Evolutionary conservation across 2,888 invertebrate species (phyloP).

Genomic region (Diarsia rubi): DNA sequence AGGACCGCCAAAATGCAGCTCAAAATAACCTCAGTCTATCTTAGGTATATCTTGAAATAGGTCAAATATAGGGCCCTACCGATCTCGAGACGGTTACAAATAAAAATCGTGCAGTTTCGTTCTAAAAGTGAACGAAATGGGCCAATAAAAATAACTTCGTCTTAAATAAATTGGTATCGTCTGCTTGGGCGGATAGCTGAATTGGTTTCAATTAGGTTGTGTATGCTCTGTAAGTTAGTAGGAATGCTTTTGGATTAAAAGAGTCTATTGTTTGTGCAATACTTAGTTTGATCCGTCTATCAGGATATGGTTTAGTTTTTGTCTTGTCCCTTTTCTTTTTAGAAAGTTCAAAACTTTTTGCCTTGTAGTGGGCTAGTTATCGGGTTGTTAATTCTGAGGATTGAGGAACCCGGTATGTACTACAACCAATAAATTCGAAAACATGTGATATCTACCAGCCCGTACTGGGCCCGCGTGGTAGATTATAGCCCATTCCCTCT

Average conservation of each 20-base stretch:
- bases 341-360: too few relatives aligned
- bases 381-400: neutral
- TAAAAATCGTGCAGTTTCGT: constrained; percentile 68
- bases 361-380: neutral
- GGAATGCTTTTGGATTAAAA: constrained; percentile 50
- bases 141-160: constrained; percentile 76
- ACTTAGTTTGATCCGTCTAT: neutral
- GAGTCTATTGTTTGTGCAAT: constrained; percentile 27
- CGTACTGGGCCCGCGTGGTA: too few relatives aligned
- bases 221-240: constrained; percentile 51
- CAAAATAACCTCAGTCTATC: constrained; percentile 51
- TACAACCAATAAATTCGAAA: too few relatives aligned
- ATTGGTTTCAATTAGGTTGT: constrained; percentile 72
- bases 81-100: constrained; percentile 39
- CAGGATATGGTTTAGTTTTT: neutral
- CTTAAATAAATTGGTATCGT: constrained; percentile 74
- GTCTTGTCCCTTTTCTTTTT: neutral
- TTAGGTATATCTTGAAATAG: constrained; percentile 18
- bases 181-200: constrained; percentile 67
- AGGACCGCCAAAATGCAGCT: constrained; percentile 20
- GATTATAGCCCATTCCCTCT: too few relatives aligned
- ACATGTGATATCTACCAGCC: too few relatives aligned
- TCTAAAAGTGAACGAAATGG: constrained; percentile 76
- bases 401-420: too few relatives aligned
- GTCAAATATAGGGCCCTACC: constrained; percentile 3